phyloP scores from a whole-genome alignment of 2,113 vertebrate genomes.

The Aptenodytes forsteri region DNA sequence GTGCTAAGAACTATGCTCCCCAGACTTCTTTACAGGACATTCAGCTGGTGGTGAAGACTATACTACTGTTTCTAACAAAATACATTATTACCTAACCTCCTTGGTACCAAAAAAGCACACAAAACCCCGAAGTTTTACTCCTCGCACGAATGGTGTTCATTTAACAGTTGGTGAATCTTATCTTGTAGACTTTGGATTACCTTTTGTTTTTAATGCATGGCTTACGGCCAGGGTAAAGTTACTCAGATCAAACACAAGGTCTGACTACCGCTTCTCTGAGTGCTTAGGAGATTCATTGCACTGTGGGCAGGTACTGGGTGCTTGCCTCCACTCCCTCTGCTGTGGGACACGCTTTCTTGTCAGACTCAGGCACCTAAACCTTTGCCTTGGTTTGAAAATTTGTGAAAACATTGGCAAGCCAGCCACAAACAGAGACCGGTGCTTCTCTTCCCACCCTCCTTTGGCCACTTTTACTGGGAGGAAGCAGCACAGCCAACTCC shows the following conservation, averaged over 20 bases:
- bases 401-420: background rate
- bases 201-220: background rate
- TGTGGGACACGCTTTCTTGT: accelerated
- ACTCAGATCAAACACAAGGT: background rate
- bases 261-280: background rate
- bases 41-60: background rate
- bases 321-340: background rate
- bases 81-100: background rate
- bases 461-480: background rate
- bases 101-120: background rate
- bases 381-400: background rate
- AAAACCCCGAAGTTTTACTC: background rate
- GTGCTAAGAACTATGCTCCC: background rate
- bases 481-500: background rate
- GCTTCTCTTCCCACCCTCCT: background rate
- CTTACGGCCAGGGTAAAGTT: background rate
- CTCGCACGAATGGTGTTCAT: accelerated
- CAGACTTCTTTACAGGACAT: slow-evolving; percentile 17
- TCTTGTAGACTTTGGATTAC: background rate
- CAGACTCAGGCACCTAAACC: background rate
- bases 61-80: background rate
- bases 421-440: background rate
- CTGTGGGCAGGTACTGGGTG: background rate
- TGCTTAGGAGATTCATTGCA: background rate
- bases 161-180: background rate